phyloP scores from a whole-genome alignment of 2,888 invertebrate species.

The Micoletzkya japonica region DNA sequence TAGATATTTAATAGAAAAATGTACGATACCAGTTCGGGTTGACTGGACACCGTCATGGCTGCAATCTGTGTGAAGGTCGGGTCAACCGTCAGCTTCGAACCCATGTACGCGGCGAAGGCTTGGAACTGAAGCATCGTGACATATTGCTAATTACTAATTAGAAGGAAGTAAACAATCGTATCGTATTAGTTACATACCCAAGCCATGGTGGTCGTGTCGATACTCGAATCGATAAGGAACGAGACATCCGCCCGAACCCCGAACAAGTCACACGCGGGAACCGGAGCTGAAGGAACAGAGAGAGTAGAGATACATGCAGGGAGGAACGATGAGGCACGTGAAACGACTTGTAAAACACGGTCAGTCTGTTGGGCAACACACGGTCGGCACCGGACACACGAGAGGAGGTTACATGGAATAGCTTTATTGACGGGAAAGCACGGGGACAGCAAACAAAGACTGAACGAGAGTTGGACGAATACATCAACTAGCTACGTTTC shows the following conservation, averaged over 20 bases:
- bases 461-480: no score
- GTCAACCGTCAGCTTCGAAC: neutral
- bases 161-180: neutral
- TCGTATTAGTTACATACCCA: constrained; percentile 11
- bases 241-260: constrained; percentile 43
- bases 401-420: no score
- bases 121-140: constrained; percentile 13
- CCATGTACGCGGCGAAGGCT: constrained; percentile 8
- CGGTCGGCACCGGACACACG: no score
- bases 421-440: no score
- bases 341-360: no score
- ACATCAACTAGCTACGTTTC: no score
- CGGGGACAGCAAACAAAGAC: no score
- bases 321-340: no score
- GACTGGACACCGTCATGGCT: constrained; percentile 4
- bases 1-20: neutral
- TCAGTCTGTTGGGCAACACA: no score
- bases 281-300: constrained; percentile 42
- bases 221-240: constrained; percentile 43
- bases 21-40: neutral
- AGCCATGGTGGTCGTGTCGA: neutral
- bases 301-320: no score
- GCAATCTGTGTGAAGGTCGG: neutral
- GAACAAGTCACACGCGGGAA: constrained; percentile 40
- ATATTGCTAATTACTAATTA: neutral